These are phyloP conservation scores for Neodiprion virginianus DNA, from an alignment of 1,140 invertebrate species.

Conservation along the genomic window DNA sequence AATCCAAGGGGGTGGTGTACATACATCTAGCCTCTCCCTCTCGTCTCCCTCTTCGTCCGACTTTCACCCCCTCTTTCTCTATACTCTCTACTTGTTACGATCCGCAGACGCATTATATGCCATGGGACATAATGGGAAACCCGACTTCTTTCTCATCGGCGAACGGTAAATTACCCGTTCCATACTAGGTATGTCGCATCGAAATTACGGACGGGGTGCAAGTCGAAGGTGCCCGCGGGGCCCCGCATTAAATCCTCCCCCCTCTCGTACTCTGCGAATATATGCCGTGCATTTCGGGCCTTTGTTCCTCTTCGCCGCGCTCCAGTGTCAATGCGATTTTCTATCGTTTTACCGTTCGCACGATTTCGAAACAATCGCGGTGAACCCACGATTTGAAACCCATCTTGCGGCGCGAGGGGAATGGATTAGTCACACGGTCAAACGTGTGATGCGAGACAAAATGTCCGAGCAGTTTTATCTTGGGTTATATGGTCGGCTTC, in stretches of 20 bases:
- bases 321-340: too few relatives aligned
- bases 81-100: too few relatives aligned
- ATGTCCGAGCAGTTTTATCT: too few relatives aligned
- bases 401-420: too few relatives aligned
- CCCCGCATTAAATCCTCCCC: background rate
- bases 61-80: too few relatives aligned
- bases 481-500: too few relatives aligned
- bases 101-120: background rate
- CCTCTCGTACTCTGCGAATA: background rate
- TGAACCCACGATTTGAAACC: background rate
- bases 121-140: background rate
- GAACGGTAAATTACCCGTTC: constrained; percentile 2
- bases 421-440: too few relatives aligned
- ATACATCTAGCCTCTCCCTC: background rate
- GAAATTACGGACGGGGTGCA: background rate
- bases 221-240: background rate
- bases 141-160: constrained; percentile 6
- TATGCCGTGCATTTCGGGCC: background rate
- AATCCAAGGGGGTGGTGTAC: background rate
- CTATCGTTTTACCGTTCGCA: background rate
- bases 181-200: background rate
- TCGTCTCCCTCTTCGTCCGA: background rate
- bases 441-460: too few relatives aligned
- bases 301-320: background rate
- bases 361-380: background rate